Conservation (phyloP, 2,888 invertebrate genomes). For the Morpho achilles region DNA sequence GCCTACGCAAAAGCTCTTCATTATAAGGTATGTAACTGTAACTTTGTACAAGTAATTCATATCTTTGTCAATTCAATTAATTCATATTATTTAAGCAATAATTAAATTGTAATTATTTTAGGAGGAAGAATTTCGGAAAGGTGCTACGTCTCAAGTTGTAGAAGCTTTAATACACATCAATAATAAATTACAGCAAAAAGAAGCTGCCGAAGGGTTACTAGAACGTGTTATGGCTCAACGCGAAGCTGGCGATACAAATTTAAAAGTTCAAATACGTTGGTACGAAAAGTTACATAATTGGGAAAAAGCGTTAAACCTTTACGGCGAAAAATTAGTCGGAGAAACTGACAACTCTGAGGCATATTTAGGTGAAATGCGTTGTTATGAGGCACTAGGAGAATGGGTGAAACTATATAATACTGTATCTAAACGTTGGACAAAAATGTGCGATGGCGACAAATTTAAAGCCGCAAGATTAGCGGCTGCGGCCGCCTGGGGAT, state of each 20-base stretch:
- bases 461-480: slow-evolving; percentile 92
- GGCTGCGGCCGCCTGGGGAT: slow-evolving; percentile 97
- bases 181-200: slow-evolving; percentile 98
- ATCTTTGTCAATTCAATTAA: neutral
- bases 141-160: slow-evolving; percentile 90
- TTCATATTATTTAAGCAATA: neutral
- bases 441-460: slow-evolving; percentile 77
- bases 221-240: slow-evolving; percentile 93
- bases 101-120: slow-evolving; percentile 30
- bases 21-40: slow-evolving; percentile 62
- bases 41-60: too few relatives aligned
- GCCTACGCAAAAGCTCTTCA: slow-evolving; percentile 83
- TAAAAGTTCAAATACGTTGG: slow-evolving; percentile 89
- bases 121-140: slow-evolving; percentile 95
- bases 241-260: slow-evolving; percentile 81
- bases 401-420: slow-evolving; percentile 93
- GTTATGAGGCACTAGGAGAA: slow-evolving; percentile 96
- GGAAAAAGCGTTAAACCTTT: slow-evolving; percentile 96
- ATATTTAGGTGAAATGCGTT: slow-evolving; percentile 95
- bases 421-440: slow-evolving; percentile 88
- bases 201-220: slow-evolving; percentile 96
- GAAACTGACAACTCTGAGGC: slow-evolving; percentile 87
- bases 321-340: slow-evolving; percentile 85
- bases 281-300: slow-evolving; percentile 99
- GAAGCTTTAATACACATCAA: slow-evolving; percentile 97